Evolutionary conservation across 1,140 invertebrate genomes (phyloP), one percentile per base, ranked within the genome.

Genomic region (Eufriesea mexicana): DNA sequence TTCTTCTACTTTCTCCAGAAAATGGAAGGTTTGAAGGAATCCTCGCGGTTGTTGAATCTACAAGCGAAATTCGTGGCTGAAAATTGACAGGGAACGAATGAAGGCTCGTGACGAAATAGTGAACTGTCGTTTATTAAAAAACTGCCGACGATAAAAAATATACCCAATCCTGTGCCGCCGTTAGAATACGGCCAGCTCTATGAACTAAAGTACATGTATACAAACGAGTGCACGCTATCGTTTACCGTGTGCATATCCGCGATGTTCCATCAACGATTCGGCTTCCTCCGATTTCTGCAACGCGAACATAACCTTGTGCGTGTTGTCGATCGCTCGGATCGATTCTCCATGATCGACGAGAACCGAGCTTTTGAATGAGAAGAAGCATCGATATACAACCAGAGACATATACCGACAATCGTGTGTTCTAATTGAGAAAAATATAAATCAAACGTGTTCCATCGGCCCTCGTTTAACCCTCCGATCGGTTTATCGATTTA

Each of bases 131-230:
- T 85, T 83, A 82, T 86, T 87, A 79, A 82, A 89, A 88, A 87
- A 78, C 20, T 75, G 55, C 86, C 72, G 66, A 79, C 35, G 57
- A 88, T 86, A 81, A 88, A 89, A 87, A 87, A 86, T 89, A 89
- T 87, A 85, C 66, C 51, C 64, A 73, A 73, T 76, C 76, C 67
- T 80, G 45, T 61, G 23, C 59, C 49, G 61, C 28, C 72, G 78
- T 77, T 64, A 76, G 35, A 45, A 35, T 71, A 71, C 66, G 75
- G 73, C 79, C 51, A 73, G 57, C 64, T 74, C 61, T 78, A 74
- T 80, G 23, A 64, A 68, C 71, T 79, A 87, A 51, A 47, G 57
- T 76, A 82, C 25, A 49, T 54, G 45, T 74, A 62, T 88, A 68
- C 57, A 62, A 84, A 75, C 59, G 57, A 42, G 35, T 83, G 55